phyloP scores from a whole-genome alignment of 2,797 vertebrate species.

The Tiaroga cobitis region DNA sequence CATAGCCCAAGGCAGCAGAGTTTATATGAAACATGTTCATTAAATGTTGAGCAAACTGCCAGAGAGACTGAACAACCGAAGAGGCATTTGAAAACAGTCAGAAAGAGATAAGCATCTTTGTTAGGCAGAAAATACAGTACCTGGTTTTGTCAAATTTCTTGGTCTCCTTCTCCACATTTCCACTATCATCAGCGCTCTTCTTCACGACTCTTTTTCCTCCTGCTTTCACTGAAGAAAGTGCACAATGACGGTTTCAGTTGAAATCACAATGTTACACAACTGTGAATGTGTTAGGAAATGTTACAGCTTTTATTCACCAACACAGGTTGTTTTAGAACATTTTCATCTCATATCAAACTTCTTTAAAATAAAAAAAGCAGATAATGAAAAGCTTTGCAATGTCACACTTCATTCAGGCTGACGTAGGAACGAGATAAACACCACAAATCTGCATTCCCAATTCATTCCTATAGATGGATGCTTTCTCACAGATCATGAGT shows the following conservation, averaged over 20 bases:
- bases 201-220: constrained; percentile 88
- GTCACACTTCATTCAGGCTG: not conserved
- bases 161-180: constrained; percentile 76
- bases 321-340: not conserved
- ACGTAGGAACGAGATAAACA: not conserved
- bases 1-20: not conserved
- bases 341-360: not conserved
- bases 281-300: not conserved
- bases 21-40: not conserved
- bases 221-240: constrained; percentile 82
- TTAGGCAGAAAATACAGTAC: constrained; percentile 64
- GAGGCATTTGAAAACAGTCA: not conserved
- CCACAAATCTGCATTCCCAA: not conserved
- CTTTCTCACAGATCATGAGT: not conserved
- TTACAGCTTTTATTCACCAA: not conserved
- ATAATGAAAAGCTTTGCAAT: not conserved
- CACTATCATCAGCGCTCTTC: constrained; percentile 81
- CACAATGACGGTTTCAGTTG: not conserved
- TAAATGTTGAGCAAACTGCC: not conserved
- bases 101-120: not conserved
- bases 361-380: not conserved
- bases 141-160: constrained; percentile 83
- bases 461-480: not conserved
- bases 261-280: not conserved
- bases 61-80: too few species aligned